Percentiles rank a stretch among this genome's conserved stretches.
phyloP scores from a whole-genome alignment of 2,113 vertebrate genomes.

The Trochalopteron elliotii region DNA sequence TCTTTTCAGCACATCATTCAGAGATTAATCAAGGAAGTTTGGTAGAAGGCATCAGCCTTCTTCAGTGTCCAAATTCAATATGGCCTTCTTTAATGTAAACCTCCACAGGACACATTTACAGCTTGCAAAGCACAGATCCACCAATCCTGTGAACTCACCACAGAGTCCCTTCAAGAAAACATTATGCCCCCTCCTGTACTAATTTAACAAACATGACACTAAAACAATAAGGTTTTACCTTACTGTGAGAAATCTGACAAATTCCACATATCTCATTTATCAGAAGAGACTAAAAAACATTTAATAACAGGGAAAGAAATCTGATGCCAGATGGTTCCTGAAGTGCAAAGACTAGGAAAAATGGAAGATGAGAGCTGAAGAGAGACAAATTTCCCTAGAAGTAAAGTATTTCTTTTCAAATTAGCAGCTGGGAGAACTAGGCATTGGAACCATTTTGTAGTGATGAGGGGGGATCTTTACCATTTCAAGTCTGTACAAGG shows the following conservation, averaged over 20 bases:
- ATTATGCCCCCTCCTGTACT: neutral
- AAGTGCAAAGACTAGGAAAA: neutral
- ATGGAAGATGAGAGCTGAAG: neutral
- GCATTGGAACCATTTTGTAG: neutral
- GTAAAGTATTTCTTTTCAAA: neutral
- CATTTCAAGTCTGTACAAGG: neutral
- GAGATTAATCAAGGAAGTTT: neutral
- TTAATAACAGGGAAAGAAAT: neutral
- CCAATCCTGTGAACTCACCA: neutral
- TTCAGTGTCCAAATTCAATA: neutral
- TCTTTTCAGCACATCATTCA: neutral
- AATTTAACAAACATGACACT: neutral
- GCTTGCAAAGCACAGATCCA: neutral
- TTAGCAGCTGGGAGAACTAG: neutral
- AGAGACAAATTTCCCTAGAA: neutral
- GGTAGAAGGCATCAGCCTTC: neutral
- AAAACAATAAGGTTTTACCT: neutral
- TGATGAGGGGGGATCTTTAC: neutral
- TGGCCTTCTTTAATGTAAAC: neutral
- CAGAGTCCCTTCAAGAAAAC: neutral
- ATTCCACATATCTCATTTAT: neutral
- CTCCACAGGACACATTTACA: neutral
- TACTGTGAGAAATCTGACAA: neutral
- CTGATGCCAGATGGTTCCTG: neutral
- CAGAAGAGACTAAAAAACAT: neutral